Conservation (phyloP, 2,888 invertebrate species). For the Odontothrips loti region DNA sequence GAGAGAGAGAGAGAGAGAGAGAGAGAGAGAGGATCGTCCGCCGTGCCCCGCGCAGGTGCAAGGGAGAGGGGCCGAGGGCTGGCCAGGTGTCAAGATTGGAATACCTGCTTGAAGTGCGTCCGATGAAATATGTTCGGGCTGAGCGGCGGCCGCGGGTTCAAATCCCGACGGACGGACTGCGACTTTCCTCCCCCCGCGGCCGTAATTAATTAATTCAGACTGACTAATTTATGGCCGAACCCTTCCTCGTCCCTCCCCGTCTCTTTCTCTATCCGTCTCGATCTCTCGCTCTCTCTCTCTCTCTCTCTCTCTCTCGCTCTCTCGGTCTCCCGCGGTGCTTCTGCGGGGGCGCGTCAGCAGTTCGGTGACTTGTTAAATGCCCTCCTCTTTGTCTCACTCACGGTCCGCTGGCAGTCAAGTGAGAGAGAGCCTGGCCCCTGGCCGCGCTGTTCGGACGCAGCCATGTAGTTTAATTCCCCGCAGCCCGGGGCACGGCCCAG, state of each 20-base stretch:
- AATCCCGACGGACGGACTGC: neutral
- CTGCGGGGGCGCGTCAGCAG: no score
- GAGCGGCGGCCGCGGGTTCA: neutral
- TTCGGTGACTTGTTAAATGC: no score
- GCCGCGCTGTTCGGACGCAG: neutral
- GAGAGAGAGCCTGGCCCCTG: neutral
- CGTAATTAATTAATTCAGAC: slow-evolving; percentile 8
- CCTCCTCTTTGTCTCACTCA: no score
- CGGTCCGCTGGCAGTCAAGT: neutral
- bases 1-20: slow-evolving; percentile 18
- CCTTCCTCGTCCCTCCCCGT: neutral
- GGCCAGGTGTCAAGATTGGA: neutral
- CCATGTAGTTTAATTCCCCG: slow-evolving; percentile 1
- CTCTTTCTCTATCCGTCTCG: neutral
- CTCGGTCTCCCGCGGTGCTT: no score
- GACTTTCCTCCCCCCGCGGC: neutral
- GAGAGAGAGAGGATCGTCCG: neutral
- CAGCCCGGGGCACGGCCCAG: no score
- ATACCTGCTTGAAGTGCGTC: neutral
- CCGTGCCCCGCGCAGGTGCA: neutral
- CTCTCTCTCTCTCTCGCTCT: no score
- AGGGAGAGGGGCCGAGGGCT: neutral
- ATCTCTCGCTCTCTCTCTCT: no score
- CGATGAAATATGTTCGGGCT: slow-evolving; percentile 1
- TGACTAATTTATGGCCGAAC: slow-evolving; percentile 11